Evolutionary conservation across 2,888 invertebrate species (phyloP), one percentile per base, ranked within the genome.

Genomic region (Trisateles emortualis): DNA sequence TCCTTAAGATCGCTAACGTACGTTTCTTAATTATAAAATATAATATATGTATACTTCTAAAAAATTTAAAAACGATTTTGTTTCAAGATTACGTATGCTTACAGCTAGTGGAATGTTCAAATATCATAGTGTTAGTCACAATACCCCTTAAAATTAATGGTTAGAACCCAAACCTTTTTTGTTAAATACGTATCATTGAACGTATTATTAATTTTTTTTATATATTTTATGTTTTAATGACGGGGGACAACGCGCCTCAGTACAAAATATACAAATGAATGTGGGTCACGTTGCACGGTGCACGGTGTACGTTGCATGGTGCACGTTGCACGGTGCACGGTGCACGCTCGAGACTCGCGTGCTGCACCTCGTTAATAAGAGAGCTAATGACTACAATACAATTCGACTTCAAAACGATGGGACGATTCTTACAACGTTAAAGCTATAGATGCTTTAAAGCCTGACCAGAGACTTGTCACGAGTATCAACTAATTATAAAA

Each of bases 161-260:
- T 92, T 90, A 90, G 81, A 82, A 86, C 90, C 92, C 86, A 90
- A 90, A 88, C 92, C 91, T 78, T 78, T n/a, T 79, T 78, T 68
- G 73, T 77, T 84, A 76, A 82, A 83, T 84, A 86, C 77, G 56
- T 74, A 74, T 24, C 6, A 79, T 70, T 81, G 81, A 81, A 84
- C 79, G 79, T 74, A 71, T 67, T 26, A 14, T 9, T 49, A 68
- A 67, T 51, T 59, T 59, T 63, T 62, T 69, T 51, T 68, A 55
- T 58, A 44, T 47, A 61, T 55, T 59, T 57, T 64, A 56, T 67
- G 46, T 48, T 64, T 62, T 43, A 36, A 40, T 60, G 50, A 41
- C 51, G 42, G 14, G 57, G 57, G 47, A 29, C 58, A 45, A 52
- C 47, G 51, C 49, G 59, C 11, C 38, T 19, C 39, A 11, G 5